phyloP scores from a whole-genome alignment of 2,797 vertebrate species.

The Lepus townsendii region DNA sequence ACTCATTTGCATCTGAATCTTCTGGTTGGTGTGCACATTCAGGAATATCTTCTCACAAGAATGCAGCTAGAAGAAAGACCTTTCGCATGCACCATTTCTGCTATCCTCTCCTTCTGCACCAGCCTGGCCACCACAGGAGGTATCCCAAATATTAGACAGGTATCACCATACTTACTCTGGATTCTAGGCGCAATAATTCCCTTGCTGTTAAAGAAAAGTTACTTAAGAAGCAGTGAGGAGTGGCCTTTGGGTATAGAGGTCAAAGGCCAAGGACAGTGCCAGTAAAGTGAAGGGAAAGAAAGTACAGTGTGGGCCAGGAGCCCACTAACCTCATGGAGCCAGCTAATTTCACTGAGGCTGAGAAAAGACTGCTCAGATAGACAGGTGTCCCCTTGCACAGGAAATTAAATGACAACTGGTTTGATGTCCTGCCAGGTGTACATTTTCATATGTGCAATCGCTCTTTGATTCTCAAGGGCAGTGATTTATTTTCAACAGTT shows the following conservation, averaged over 20 bases:
- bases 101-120: no score
- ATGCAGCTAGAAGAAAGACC: neutral
- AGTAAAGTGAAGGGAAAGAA: neutral
- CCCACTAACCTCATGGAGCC: neutral
- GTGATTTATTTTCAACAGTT: neutral
- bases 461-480: constrained; percentile 61
- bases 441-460: neutral
- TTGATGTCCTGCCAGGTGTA: neutral
- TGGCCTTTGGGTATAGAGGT: neutral
- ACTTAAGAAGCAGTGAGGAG: neutral
- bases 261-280: neutral
- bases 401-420: neutral
- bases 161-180: neutral
- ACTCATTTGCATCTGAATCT: no score
- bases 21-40: neutral
- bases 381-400: neutral
- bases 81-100: neutral
- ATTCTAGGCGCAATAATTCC: neutral
- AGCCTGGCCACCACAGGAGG: neutral
- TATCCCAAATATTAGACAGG: no score
- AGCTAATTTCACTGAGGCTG: neutral
- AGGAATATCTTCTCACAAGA: neutral
- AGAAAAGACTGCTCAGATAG: neutral
- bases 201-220: neutral
- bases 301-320: neutral